phyloP scores from a whole-genome alignment of 2,113 vertebrate genomes.

The Jaculus jaculus region DNA sequence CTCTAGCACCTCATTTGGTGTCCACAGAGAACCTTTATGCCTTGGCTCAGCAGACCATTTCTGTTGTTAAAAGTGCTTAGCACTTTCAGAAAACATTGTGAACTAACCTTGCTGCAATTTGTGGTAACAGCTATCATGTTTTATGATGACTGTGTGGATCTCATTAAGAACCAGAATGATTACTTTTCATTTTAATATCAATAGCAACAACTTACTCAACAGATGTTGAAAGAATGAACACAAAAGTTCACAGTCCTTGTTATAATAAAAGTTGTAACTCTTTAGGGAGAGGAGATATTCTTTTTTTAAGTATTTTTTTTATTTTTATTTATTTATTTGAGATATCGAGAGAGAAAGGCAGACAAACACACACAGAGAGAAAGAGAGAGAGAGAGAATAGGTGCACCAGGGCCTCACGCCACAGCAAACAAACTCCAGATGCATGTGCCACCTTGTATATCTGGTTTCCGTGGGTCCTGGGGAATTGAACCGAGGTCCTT shows the following conservation, averaged over 20 bases:
- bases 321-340: no score
- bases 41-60: background rate
- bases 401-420: no score
- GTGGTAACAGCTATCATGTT: background rate
- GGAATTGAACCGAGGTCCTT: no score
- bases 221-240: background rate
- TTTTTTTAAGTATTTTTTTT: no score
- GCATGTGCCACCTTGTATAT: no score
- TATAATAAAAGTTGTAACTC: background rate
- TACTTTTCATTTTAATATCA: conserved; percentile 1
- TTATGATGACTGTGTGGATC: background rate
- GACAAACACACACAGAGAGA: no score
- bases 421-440: no score
- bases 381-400: no score
- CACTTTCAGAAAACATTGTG: background rate
- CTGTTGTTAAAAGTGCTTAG: background rate
- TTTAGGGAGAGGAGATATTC: background rate
- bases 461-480: no score
- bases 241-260: background rate
- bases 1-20: background rate
- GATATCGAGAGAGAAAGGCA: no score
- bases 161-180: background rate
- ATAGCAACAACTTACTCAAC: background rate
- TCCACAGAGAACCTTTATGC: background rate
- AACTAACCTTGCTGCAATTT: background rate